These are phyloP conservation scores for Xenopus tropicalis DNA, from an alignment of 2,113 vertebrate genomes.

Conservation along the genomic window UCB_Xtro_10.0 CM004450.2:5427001-5427500, in stretches of 20 bases:
- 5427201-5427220: no score
- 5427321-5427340: not conserved
- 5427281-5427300: not conserved
- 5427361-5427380: no score
- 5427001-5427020: not conserved
- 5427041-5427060: not conserved
- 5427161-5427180: not conserved
- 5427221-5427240: not conserved
- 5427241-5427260: not conserved
- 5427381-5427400: no score
- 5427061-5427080: slow-evolving; percentile 13
- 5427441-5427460: no score
- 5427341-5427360: no score
- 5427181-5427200: no score
- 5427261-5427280: not conserved
- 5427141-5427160: not conserved
- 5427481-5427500: no score
- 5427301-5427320: not conserved
- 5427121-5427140: not conserved
- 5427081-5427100: slow-evolving; percentile 37
- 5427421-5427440: no score
- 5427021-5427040: not conserved
- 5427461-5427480: no score
- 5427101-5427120: not conserved
- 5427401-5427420: no score